Conservation (phyloP, 2,113 vertebrate genomes). For the Seriola quinqueradiata region DNA sequence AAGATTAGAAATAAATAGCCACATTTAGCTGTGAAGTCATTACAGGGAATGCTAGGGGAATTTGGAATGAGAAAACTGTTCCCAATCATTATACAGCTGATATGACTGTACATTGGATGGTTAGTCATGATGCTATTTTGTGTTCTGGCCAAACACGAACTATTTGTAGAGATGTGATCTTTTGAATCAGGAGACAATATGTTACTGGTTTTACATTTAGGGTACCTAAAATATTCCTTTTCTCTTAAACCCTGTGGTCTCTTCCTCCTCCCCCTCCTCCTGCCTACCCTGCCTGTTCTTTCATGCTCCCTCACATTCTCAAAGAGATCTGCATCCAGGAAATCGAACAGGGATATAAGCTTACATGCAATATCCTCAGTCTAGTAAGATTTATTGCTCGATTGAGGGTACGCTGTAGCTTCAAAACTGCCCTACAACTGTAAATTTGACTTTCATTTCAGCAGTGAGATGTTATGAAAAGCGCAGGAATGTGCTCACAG, state of each 20-base stretch:
- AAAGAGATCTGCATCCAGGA: constrained; percentile 43
- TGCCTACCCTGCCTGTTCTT: constrained; percentile 40
- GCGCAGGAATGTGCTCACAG: constrained; percentile 77
- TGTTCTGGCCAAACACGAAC: background rate
- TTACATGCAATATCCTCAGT: constrained; percentile 61
- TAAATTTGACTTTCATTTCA: constrained; percentile 71
- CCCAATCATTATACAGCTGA: constrained; percentile 25
- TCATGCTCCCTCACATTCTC: constrained; percentile 52
- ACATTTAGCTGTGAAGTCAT: constrained; percentile 45
- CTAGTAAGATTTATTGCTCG: constrained; percentile 62
- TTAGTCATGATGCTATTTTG: constrained; percentile 22
- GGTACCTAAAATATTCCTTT: background rate
- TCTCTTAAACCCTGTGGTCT: constrained; percentile 13
- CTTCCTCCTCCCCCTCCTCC: constrained; percentile 16
- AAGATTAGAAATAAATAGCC: constrained; percentile 44
- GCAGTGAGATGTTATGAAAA: constrained; percentile 70
- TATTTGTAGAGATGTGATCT: background rate
- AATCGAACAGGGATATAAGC: constrained; percentile 46
- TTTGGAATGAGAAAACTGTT: constrained; percentile 64
- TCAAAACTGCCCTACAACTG: constrained; percentile 57
- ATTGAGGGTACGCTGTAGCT: constrained; percentile 42
- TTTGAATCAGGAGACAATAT: background rate
- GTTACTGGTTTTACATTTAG: background rate
- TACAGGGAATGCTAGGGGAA: constrained; percentile 71
- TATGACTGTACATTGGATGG: background rate